These are phyloP conservation scores for Trissonchulus sp. DNA, from an alignment of 2,888 invertebrate genomes.

Conservation along the genomic window DNA sequence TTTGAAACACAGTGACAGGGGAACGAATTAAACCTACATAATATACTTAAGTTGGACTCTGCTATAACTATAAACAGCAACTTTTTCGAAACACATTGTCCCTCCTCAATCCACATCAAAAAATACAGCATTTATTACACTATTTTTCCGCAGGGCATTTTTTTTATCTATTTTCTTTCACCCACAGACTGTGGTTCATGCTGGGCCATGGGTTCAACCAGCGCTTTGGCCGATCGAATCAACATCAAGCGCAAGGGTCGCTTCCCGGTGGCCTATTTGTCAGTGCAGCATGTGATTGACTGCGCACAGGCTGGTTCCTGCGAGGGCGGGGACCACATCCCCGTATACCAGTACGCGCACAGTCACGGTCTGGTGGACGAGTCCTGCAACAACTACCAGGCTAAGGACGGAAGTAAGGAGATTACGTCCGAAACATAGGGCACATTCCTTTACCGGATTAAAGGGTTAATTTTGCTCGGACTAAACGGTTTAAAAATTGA, in stretches of 20 bases:
- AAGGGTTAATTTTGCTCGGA: no score
- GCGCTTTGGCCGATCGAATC: constrained; percentile 57
- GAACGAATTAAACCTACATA: no score
- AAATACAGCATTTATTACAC: no score
- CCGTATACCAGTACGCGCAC: constrained; percentile 56
- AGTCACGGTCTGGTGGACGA: constrained; percentile 57
- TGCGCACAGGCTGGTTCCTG: constrained; percentile 56
- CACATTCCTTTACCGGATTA: no score
- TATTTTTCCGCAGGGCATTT: no score
- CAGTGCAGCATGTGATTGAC: constrained; percentile 57
- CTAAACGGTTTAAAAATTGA: not conserved
- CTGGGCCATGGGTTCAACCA: constrained; percentile 58
- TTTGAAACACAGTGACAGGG: no score
- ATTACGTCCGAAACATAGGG: no score
- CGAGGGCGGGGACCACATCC: constrained; percentile 50
- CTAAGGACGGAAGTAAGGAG: constrained; percentile 54
- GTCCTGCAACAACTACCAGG: constrained; percentile 59
- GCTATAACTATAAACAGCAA: no score
- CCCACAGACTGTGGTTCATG: constrained; percentile 58
- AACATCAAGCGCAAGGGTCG: constrained; percentile 56
- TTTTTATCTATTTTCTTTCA: no score
- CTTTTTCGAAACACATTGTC: no score
- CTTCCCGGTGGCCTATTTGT: constrained; percentile 57
- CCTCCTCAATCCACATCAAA: no score
- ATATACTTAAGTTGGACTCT: no score